Evolutionary conservation across 2,888 invertebrate species (phyloP).

Genomic region (Lacanobia oleracea): DNA sequence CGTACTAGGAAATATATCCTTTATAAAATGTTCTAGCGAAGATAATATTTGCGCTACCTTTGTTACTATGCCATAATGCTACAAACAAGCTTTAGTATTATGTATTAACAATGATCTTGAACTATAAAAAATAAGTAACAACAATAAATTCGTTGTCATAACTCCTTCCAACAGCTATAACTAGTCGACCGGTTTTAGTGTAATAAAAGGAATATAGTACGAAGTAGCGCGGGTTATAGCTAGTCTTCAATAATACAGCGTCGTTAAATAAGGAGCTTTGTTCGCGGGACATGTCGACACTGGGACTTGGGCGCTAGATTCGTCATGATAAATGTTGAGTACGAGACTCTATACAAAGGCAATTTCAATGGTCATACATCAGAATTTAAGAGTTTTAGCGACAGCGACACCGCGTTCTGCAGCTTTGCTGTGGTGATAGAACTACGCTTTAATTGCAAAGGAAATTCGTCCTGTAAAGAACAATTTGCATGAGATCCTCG

Average conservation of each 20-base stretch:
- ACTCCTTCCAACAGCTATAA: conserved; percentile 44
- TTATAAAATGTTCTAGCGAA: neutral
- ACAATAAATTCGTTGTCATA: conserved; percentile 52
- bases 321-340: conserved; percentile 66
- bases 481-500: conserved; percentile 64
- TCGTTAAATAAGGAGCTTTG: conserved; percentile 69
- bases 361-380: conserved; percentile 64
- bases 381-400: conserved; percentile 60
- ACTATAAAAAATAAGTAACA: conserved; percentile 44
- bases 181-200: conserved; percentile 46
- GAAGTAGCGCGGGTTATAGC: conserved; percentile 50
- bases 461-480: conserved; percentile 55
- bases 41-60: conserved; percentile 1
- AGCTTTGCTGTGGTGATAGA: conserved; percentile 46
- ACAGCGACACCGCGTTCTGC: conserved; percentile 31
- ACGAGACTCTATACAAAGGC: conserved; percentile 64
- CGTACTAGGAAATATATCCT: neutral
- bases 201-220: conserved; percentile 59
- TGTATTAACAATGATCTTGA: conserved; percentile 35
- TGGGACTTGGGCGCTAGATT: conserved; percentile 57
- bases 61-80: conserved; percentile 6
- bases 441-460: conserved; percentile 61
- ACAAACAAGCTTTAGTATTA: conserved; percentile 34
- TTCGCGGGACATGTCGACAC: conserved; percentile 59
- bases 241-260: conserved; percentile 65